Conservation (phyloP, 1,140 invertebrate species). For the Orchestia grillus region DNA sequence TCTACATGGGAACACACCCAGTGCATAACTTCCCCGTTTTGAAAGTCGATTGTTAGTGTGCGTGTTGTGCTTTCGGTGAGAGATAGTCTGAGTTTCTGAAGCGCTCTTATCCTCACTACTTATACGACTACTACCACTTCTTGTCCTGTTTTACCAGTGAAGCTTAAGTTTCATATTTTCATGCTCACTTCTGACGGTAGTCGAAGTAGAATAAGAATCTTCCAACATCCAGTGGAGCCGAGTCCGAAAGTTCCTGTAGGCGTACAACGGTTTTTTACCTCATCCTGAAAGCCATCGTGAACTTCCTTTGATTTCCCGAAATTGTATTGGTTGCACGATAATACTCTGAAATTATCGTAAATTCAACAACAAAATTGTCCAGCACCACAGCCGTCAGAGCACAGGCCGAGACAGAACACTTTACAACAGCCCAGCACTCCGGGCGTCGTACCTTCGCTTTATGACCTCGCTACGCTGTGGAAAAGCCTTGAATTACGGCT, state of each 20-base stretch:
- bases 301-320: background rate
- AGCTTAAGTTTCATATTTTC: background rate
- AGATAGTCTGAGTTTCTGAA: too few species aligned
- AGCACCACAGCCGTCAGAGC: background rate
- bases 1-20: too few species aligned
- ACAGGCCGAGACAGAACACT: background rate
- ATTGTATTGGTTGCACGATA: background rate
- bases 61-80: too few species aligned
- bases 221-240: background rate
- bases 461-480: background rate
- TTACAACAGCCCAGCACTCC: background rate
- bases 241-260: background rate
- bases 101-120: too few species aligned
- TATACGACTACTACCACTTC: too few species aligned
- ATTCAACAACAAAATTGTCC: background rate
- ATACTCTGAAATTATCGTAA: background rate
- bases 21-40: too few species aligned
- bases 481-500: constrained; percentile 41
- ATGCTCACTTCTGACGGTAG: too few species aligned
- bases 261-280: background rate
- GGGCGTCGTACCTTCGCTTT: background rate
- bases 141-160: background rate
- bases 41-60: too few species aligned
- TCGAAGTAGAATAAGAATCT: too few species aligned
- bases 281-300: background rate